Conservation (phyloP, 2,888 invertebrate species). For the Meiosimyza decipiens region DNA sequence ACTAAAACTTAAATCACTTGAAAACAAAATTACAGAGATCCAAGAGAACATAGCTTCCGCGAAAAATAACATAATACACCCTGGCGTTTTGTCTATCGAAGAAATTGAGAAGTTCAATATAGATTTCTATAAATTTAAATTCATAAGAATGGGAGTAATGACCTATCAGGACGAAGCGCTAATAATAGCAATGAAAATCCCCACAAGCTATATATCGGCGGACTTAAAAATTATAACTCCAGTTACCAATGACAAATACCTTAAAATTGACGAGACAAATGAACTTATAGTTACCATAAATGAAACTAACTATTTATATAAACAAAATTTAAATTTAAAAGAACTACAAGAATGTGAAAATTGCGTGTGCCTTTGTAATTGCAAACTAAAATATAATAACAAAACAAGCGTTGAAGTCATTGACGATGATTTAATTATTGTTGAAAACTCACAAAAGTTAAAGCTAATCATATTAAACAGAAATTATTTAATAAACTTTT, state of each 20-base stretch:
- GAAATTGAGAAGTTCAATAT: slow-evolving; percentile 30
- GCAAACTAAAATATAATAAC: neutral
- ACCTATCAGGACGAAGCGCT: slow-evolving; percentile 25
- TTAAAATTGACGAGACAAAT: slow-evolving; percentile 5
- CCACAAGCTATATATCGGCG: slow-evolving; percentile 11
- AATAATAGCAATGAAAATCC: slow-evolving; percentile 30
- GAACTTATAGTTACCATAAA: neutral
- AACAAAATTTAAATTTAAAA: slow-evolving; percentile 4
- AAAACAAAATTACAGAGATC: slow-evolving; percentile 25
- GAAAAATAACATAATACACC: slow-evolving; percentile 27
- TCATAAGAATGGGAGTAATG: slow-evolving; percentile 31
- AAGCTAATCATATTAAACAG: slow-evolving; percentile 11
- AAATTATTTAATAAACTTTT: slow-evolving; percentile 29
- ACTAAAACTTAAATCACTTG: slow-evolving; percentile 8
- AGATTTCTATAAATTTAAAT: slow-evolving; percentile 31
- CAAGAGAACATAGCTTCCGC: slow-evolving; percentile 29
- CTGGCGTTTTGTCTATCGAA: slow-evolving; percentile 17
- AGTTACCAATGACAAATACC: neutral
- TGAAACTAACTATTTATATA: neutral
- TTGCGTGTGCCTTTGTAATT: neutral
- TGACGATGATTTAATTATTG: slow-evolving; percentile 27
- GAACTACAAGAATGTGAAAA: neutral
- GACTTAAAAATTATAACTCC: slow-evolving; percentile 6
- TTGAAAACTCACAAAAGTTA: slow-evolving; percentile 23
- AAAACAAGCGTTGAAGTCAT: slow-evolving; percentile 5